Conservation (phyloP, 2,888 invertebrate species). For the Noctuana brunneofusca region DNA sequence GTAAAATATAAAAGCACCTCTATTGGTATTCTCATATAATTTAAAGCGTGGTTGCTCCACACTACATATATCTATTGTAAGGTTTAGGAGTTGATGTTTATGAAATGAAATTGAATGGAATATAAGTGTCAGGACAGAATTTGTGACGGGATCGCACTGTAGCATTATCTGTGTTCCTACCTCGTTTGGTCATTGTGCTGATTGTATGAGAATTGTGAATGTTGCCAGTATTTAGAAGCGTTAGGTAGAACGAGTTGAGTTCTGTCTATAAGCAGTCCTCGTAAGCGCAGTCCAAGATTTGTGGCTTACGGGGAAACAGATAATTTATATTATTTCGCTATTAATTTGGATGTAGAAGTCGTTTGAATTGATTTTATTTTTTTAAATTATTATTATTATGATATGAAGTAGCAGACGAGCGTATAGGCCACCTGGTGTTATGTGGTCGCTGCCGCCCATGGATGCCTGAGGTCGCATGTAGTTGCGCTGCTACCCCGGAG, state of each 20-base stretch:
- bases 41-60: slow-evolving; percentile 30
- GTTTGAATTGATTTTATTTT: too few species aligned
- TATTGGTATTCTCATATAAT: slow-evolving; percentile 31
- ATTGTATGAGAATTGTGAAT: slow-evolving; percentile 21
- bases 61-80: slow-evolving; percentile 32
- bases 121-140: slow-evolving; percentile 31
- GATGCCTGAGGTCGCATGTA: too few species aligned
- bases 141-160: slow-evolving; percentile 21
- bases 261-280: not conserved
- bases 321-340: too few species aligned
- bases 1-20: slow-evolving; percentile 1
- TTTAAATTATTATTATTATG: too few species aligned
- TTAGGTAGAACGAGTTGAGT: not conserved
- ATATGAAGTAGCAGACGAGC: too few species aligned
- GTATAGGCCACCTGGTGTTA: too few species aligned
- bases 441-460: too few species aligned
- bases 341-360: too few species aligned
- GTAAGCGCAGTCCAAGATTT: not conserved
- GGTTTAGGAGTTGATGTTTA: slow-evolving; percentile 33
- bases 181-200: slow-evolving; percentile 17
- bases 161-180: slow-evolving; percentile 15
- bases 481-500: too few species aligned
- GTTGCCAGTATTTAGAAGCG: not conserved
- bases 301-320: not conserved
- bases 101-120: slow-evolving; percentile 36